Conservation (phyloP, 30 jellyfish, hydroid and myxozoan species). For the Aurelia sp. region DNA sequence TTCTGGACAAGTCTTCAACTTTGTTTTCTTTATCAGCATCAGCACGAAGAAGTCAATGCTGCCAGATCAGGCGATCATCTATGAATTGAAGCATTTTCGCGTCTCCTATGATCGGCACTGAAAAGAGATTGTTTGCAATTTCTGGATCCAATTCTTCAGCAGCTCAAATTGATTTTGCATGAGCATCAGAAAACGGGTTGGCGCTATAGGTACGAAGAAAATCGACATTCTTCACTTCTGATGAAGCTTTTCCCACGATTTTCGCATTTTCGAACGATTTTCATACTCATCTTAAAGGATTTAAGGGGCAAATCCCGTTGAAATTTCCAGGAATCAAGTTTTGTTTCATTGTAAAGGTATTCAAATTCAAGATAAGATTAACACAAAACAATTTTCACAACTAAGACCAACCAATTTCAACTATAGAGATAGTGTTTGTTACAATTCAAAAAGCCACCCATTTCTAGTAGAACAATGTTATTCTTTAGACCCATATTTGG, state of each 20-base stretch:
- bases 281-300: too few species aligned
- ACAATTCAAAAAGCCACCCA: too few species aligned
- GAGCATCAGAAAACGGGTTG: slow-evolving; percentile 48
- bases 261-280: too few species aligned
- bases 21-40: slow-evolving; percentile 63
- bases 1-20: slow-evolving; percentile 41
- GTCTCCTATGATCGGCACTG: slow-evolving; percentile 40
- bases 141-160: slow-evolving; percentile 51
- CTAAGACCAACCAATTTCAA: too few species aligned
- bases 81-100: slow-evolving; percentile 56
- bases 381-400: too few species aligned
- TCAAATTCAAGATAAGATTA: too few species aligned
- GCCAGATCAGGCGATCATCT: slow-evolving; percentile 55
- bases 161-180: slow-evolving; percentile 42
- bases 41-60: slow-evolving; percentile 48
- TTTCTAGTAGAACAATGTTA: too few species aligned
- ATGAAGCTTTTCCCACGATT: slow-evolving; percentile 48
- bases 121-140: slow-evolving; percentile 42
- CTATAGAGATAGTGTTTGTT: too few species aligned
- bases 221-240: slow-evolving; percentile 44
- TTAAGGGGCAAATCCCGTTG: too few species aligned
- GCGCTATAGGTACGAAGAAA: slow-evolving; percentile 42
- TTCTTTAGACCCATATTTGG: too few species aligned
- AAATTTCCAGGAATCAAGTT: too few species aligned
- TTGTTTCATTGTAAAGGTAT: too few species aligned